A percentile compares a stretch with the other conserved stretches of the same genome.
phyloP scores from a whole-genome alignment of 2,888 invertebrate genomes.

The Meiosimyza platycephala region DNA sequence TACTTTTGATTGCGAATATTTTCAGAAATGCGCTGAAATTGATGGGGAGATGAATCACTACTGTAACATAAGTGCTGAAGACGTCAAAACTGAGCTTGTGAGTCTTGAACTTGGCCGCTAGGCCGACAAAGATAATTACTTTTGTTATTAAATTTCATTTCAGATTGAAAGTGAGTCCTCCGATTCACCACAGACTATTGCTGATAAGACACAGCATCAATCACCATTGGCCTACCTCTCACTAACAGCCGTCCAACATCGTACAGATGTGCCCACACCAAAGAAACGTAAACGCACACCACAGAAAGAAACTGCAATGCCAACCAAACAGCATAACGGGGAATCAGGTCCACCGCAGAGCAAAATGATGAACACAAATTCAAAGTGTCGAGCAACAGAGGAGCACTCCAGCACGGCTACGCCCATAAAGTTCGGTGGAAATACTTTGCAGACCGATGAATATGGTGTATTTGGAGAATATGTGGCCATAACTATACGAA shows the following conservation, averaged over 20 bases:
- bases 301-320: conserved; percentile 13
- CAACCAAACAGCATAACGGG: not conserved
- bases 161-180: conserved; percentile 32
- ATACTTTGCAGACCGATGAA: conserved; percentile 53
- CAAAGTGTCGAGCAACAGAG: not conserved
- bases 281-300: conserved; percentile 27
- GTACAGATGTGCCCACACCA: not conserved
- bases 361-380: not conserved
- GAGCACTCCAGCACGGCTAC: not conserved
- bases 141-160: not conserved
- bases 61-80: conserved; percentile 63
- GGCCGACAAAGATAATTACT: not conserved
- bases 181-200: not conserved
- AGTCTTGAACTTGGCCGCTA: conserved; percentile 47
- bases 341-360: not conserved
- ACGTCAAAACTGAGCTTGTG: conserved; percentile 66
- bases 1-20: no score
- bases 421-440: not conserved
- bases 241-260: not conserved
- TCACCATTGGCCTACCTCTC: conserved; percentile 26
- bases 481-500: conserved; percentile 64
- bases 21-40: conserved; percentile 59
- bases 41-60: conserved; percentile 58
- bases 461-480: conserved; percentile 65
- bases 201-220: not conserved